Evolutionary conservation across 2,888 invertebrate species (phyloP), one percentile per base, ranked within the genome.

Genomic region (Pediacus dermestoides): DNA sequence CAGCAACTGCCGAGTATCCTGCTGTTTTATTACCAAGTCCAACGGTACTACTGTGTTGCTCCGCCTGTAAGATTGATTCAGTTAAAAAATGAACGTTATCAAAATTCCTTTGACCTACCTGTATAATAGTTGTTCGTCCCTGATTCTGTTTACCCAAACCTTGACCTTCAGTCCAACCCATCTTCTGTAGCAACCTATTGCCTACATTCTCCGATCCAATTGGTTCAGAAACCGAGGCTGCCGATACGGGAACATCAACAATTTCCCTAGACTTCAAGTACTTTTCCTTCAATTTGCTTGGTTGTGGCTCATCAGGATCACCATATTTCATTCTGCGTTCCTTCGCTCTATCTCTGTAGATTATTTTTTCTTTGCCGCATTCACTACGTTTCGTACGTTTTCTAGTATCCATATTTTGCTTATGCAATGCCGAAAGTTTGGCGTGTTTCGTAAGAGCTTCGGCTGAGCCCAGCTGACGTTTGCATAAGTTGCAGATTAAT

Each of bases 161-260:
- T 73, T 90, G 85, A 0, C 99, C 99, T 64, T 93, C 93, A 3
- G 87, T 87, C 99, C 99, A 99, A 2, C 99, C 99, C 99, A 99
- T 99, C 71, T 93, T 94, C 69, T 97, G 94, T 47, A 99, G 68
- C 67, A 99, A 75, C 63, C 91, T 87, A 63, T 88, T 96, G 4
- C 97, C 99, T 41, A 96, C 89, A 56, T 95, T 95, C 52, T 89
- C 92, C 0, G 88, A 82, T 53, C 89, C 75, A 58, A 93, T 77
- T 42, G 88, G 76, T 66, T 81, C 76, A 40, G 78, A 74, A 0
- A 83, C 79, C 1, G 78, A 78, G 34, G 74, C 68, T 1, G 78
- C 70, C 2, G 74, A 66, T 10, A 67, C 59, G 10, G 67, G 63
- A 7, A 67, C 46, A 23, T 75, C 75, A 2, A 69, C 70, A 4